phyloP scores from a whole-genome alignment of 2,113 vertebrate species.

The Tachuris rubrigastra region DNA sequence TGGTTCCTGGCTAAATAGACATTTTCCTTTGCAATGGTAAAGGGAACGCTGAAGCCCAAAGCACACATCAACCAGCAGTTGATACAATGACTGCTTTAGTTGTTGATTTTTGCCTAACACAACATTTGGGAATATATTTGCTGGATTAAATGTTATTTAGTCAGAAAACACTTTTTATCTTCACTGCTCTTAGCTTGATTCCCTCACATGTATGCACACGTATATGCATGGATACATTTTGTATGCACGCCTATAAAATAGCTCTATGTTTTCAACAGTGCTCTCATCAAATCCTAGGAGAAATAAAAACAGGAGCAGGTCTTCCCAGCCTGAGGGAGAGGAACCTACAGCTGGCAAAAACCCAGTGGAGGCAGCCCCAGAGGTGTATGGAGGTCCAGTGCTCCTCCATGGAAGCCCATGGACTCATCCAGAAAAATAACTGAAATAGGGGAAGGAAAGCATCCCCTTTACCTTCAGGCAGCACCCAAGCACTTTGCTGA shows the following conservation, averaged over 20 bases:
- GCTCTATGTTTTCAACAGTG: not conserved
- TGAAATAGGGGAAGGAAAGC: not conserved
- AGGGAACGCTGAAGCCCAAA: not conserved
- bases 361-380: not conserved
- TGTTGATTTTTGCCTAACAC: not conserved
- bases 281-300: not conserved
- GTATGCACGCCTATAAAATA: not conserved
- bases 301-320: not conserved
- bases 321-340: not conserved
- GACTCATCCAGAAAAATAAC: not conserved
- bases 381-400: accelerated
- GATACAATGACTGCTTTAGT: not conserved
- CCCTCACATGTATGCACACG: not conserved
- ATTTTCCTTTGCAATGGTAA: not conserved
- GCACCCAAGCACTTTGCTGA: not conserved
- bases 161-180: not conserved
- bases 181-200: not conserved
- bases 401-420: accelerated
- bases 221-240: not conserved
- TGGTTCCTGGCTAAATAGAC: not conserved
- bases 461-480: not conserved
- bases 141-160: not conserved
- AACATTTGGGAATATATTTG: not conserved
- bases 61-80: not conserved
- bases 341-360: not conserved